Conservation (phyloP, 2,113 vertebrate genomes). For the Apteryx owenii region DNA sequence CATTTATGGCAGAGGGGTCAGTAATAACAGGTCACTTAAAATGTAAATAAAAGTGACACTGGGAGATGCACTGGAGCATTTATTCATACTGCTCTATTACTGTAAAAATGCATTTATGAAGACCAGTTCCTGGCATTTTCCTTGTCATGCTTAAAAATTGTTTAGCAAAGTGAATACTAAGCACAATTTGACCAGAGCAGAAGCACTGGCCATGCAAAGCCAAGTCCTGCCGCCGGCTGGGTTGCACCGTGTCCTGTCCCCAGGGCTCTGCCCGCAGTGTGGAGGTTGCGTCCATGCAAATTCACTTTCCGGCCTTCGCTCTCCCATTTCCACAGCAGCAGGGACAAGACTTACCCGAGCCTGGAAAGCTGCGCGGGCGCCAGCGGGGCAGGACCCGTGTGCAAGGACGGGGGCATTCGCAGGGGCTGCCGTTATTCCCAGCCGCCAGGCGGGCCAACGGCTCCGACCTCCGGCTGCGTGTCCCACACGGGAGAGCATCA, state of each 20-base stretch:
- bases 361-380: fast-evolving
- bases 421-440: too few relatives aligned
- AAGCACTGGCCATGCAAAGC: neutral
- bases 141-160: neutral
- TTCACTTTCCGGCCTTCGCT: fast-evolving
- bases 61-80: neutral
- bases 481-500: too few relatives aligned
- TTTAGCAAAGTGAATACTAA: neutral
- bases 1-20: neutral
- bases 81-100: neutral
- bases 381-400: too few relatives aligned
- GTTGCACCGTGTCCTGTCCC: too few relatives aligned
- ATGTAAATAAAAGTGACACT: neutral
- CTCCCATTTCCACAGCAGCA: neutral
- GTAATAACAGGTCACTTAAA: slow-evolving; percentile 2
- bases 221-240: neutral
- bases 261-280: neutral
- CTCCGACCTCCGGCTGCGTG: too few relatives aligned
- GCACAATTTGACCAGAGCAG: neutral
- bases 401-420: too few relatives aligned
- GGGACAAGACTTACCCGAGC: fast-evolving
- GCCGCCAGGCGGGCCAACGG: too few relatives aligned
- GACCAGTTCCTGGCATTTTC: neutral
- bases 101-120: slow-evolving; percentile 8
- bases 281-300: neutral